These are phyloP conservation scores for Leptodactylus fuscus DNA, from an alignment of 2,113 vertebrate genomes.

Conservation along the genomic window DNA sequence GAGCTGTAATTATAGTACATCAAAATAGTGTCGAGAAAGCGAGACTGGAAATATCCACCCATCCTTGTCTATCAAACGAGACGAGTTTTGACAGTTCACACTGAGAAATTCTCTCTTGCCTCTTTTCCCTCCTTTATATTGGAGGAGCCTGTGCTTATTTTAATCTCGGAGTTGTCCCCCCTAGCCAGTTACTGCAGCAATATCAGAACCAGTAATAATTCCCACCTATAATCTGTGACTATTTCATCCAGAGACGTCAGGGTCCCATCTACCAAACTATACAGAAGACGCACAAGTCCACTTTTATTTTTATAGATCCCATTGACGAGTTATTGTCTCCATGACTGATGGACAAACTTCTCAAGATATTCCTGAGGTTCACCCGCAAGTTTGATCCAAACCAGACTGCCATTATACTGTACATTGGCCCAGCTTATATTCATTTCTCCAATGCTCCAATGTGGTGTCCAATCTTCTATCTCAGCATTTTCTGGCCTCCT, in stretches of 20 bases:
- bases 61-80: conserved; percentile 25
- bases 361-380: no score
- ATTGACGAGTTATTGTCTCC: no score
- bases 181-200: background rate
- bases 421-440: no score
- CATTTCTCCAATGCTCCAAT: no score
- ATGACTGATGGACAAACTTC: no score
- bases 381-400: no score
- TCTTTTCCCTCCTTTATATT: background rate
- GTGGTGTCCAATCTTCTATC: no score
- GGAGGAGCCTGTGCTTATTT: background rate
- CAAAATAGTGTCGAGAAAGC: background rate
- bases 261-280: background rate
- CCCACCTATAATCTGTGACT: background rate
- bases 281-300: no score
- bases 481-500: no score
- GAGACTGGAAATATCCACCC: conserved; percentile 21
- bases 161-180: background rate
- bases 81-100: conserved; percentile 23
- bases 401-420: no score
- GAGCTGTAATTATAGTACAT: conserved; percentile 1
- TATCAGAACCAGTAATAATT: background rate
- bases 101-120: background rate
- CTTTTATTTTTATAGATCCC: no score
- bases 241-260: background rate